Conservation (phyloP, 2,797 vertebrate genomes). For the Fratercula arctica region DNA sequence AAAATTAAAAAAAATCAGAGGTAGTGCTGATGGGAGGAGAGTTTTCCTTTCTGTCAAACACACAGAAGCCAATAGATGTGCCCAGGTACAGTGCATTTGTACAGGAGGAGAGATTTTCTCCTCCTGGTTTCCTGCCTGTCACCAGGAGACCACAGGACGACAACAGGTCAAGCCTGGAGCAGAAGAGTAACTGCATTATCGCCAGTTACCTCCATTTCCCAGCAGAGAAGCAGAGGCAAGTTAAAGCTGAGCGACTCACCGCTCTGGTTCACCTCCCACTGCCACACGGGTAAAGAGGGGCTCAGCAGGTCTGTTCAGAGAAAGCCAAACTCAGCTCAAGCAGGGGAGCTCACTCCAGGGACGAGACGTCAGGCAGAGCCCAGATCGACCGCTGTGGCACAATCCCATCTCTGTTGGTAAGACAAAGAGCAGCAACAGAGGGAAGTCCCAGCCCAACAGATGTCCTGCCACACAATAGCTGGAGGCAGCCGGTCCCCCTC, state of each 20-base stretch:
- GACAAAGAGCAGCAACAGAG: not conserved
- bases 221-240: not conserved
- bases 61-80: rapidly evolving
- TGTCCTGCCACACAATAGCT: not conserved
- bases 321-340: not conserved
- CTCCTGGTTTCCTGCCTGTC: not conserved
- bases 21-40: not conserved
- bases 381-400: rapidly evolving
- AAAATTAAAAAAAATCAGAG: not conserved
- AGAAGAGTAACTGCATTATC: not conserved
- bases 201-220: not conserved
- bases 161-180: not conserved
- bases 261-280: not conserved
- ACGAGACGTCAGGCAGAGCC: not conserved
- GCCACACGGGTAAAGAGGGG: not conserved
- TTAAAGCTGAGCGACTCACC: not conserved
- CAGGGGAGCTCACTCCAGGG: not conserved
- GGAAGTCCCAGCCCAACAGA: not conserved
- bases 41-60: not conserved
- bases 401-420: not conserved
- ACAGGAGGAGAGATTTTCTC: not conserved
- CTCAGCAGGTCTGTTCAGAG: not conserved
- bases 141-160: not conserved
- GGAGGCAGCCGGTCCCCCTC: rapidly evolving
- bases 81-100: not conserved